Conservation (phyloP, 2,113 vertebrate genomes). For the Gyps fulvus region DNA sequence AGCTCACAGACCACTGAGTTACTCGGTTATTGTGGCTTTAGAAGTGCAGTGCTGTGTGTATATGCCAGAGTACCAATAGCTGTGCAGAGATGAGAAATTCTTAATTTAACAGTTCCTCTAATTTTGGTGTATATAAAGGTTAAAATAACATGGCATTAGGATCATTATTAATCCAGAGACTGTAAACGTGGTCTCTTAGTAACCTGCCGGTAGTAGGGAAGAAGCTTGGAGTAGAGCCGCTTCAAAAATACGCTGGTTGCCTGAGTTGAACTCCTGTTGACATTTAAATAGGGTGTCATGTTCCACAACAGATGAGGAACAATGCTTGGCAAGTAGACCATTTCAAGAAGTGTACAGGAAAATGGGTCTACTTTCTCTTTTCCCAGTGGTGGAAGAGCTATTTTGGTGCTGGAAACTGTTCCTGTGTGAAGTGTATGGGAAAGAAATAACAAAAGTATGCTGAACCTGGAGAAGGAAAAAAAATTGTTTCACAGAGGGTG, state of each 20-base stretch:
- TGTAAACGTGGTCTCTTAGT: slow-evolving; percentile 17
- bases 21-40: not conserved
- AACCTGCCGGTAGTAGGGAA: not conserved
- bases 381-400: slow-evolving; percentile 59
- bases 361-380: slow-evolving; percentile 65
- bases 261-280: slow-evolving; percentile 57
- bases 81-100: not conserved
- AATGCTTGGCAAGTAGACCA: slow-evolving; percentile 61
- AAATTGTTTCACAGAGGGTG: not conserved
- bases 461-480: not conserved
- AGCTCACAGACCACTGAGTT: not conserved
- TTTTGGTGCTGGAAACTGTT: slow-evolving; percentile 57
- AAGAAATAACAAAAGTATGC: slow-evolving; percentile 7
- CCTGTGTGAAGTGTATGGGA: slow-evolving; percentile 38
- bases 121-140: slow-evolving; percentile 8
- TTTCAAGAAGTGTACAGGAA: slow-evolving; percentile 58
- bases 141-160: slow-evolving; percentile 5
- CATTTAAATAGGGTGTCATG: slow-evolving; percentile 63
- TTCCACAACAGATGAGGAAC: slow-evolving; percentile 61
- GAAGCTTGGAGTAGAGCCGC: not conserved
- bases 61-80: not conserved
- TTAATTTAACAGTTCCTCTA: slow-evolving; percentile 19
- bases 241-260: slow-evolving; percentile 20
- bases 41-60: not conserved
- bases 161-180: slow-evolving; percentile 51